Evolutionary conservation across 2,797 vertebrate species (phyloP).

Genomic region (Chaunax sp.): DNA sequence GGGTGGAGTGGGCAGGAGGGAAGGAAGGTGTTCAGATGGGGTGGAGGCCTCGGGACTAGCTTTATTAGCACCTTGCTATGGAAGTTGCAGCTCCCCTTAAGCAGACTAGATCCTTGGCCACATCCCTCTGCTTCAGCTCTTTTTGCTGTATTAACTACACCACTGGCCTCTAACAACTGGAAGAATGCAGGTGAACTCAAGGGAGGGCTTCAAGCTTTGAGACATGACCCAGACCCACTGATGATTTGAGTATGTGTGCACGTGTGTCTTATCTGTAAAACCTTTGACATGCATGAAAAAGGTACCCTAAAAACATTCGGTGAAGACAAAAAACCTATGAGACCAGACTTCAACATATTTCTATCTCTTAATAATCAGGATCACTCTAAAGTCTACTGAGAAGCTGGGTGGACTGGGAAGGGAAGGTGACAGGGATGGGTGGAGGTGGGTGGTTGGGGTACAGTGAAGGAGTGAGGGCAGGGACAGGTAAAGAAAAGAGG

Average conservation of each 20-base stretch:
- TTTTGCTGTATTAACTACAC: conserved; percentile 31
- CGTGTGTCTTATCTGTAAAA: conserved; percentile 72
- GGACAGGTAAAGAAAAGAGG: conserved; percentile 56
- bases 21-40: conserved; percentile 33
- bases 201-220: background rate
- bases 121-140: conserved; percentile 52
- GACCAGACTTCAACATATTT: conserved; percentile 78
- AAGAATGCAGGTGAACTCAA: conserved; percentile 26
- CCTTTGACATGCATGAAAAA: conserved; percentile 79
- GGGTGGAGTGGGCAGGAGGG: conserved; percentile 20
- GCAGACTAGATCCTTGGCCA: conserved; percentile 82
- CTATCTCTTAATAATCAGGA: conserved; percentile 79
- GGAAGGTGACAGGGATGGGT: background rate
- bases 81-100: conserved; percentile 87
- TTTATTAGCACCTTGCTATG: conserved; percentile 87
- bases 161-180: conserved; percentile 1
- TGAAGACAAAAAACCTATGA: conserved; percentile 75
- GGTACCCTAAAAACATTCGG: conserved; percentile 81
- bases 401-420: conserved; percentile 50
- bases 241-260: conserved; percentile 33
- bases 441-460: conserved; percentile 11
- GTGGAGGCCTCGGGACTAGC: conserved; percentile 77
- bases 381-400: conserved; percentile 84
- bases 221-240: conserved; percentile 19
- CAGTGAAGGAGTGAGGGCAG: conserved; percentile 37